Evolutionary conservation across 2,888 invertebrate genomes (phyloP).

Genomic region (Rotaria magnacalcarata): DNA sequence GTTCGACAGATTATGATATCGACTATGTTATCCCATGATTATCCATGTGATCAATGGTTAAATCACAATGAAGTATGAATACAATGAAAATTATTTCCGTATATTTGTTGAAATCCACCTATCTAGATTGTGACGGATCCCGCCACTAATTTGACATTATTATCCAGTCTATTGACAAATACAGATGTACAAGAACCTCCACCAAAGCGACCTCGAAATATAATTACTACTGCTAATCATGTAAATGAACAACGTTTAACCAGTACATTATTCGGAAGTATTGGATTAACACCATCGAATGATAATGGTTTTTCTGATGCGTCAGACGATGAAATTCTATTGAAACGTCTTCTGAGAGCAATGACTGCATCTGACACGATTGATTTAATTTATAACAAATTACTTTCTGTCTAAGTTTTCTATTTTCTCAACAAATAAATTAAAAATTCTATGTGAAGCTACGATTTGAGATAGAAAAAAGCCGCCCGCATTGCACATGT

Average conservation of each 20-base stretch:
- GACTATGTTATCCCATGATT: not conserved
- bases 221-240: not conserved
- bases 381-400: slow-evolving; percentile 30
- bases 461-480: too few species aligned
- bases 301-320: not conserved
- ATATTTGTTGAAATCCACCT: not conserved
- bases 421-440: not conserved
- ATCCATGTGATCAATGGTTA: not conserved
- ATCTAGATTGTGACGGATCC: not conserved
- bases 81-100: not conserved
- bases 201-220: not conserved
- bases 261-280: not conserved
- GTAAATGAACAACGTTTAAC: not conserved
- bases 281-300: not conserved
- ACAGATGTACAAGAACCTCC: not conserved
- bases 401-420: not conserved
- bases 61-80: not conserved
- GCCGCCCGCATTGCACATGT: too few species aligned
- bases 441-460: not conserved
- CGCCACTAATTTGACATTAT: not conserved
- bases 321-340: not conserved
- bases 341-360: not conserved
- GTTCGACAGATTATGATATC: not conserved
- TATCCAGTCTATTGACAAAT: not conserved
- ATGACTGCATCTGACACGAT: slow-evolving; percentile 11